Conservation (phyloP, 2,797 vertebrate genomes). For the Coregonus ussuriensis region DNA sequence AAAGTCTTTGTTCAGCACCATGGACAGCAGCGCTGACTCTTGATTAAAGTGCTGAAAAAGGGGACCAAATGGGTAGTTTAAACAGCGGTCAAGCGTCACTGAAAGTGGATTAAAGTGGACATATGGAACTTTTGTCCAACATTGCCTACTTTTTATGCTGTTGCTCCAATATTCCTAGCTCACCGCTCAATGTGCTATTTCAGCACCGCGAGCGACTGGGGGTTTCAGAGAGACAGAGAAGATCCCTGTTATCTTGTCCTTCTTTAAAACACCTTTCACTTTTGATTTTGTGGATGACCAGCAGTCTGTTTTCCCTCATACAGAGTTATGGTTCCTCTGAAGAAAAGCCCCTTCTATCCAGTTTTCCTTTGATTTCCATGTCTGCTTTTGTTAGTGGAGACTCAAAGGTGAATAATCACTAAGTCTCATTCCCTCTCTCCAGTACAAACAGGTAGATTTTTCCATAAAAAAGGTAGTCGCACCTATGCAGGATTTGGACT, state of each 20-base stretch:
- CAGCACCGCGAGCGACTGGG: slow-evolving; percentile 22
- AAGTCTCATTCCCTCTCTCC: too few relatives aligned
- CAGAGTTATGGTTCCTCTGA: slow-evolving; percentile 34
- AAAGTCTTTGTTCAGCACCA: slow-evolving; percentile 14
- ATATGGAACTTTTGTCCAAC: background rate
- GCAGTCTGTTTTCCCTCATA: slow-evolving; percentile 47
- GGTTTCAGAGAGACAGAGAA: slow-evolving; percentile 31
- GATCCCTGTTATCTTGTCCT: slow-evolving; percentile 61
- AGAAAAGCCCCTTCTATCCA: slow-evolving; percentile 15
- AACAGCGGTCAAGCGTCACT: background rate
- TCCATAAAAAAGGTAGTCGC: background rate
- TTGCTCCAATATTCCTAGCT: slow-evolving; percentile 11
- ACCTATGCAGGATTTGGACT: background rate
- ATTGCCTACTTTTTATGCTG: background rate
- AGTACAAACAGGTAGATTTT: too few relatives aligned
- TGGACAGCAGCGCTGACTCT: slow-evolving; percentile 11
- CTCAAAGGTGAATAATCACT: too few relatives aligned
- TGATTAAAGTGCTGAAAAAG: background rate
- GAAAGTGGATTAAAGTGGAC: background rate
- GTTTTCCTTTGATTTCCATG: background rate
- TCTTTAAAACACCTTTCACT: slow-evolving; percentile 62
- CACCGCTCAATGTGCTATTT: slow-evolving; percentile 44
- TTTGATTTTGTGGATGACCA: slow-evolving; percentile 67
- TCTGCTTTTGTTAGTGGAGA: too few relatives aligned
- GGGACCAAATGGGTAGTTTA: background rate